Base-by-base conservation (phyloP, 2,113 vertebrate species). In the Archilochus colubris region DNA sequence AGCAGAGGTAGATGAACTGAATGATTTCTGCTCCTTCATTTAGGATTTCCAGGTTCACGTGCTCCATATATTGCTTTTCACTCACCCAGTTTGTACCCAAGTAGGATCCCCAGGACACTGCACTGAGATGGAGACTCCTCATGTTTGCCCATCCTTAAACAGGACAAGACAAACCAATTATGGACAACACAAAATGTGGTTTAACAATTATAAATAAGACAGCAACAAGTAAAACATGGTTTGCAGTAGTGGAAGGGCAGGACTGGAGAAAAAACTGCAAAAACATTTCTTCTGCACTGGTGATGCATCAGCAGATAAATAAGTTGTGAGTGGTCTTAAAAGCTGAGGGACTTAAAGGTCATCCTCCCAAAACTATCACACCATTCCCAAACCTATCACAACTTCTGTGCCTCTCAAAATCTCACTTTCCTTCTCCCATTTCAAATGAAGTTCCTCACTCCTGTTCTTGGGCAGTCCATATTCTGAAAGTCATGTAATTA, bases 41-140 rank as follows among this genome's bases (percentile, higher is more conserved):
- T 78, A 57, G 63, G 82, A 31, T 53, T 40, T 46, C 64, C 85
- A 83, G 76, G 67, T 81, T 90, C 89, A 89, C 80, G 57, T 81
- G 44, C 89, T 94, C 94, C 84, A 3, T 81, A 33, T 15, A 27
- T 50, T 91, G 72, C 89, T 78, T 33, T 95, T 86, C 93, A 89
- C 23, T 91, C 89, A 67, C 8, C 33, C 44, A 1, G 59, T 81
- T 94, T 44, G 4, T 86, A 50, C 22, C 82, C 72, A 64, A 75
- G 59, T 81, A 40, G 91, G 54, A n/a, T 15, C 27, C 89, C 9
- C 79, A 72, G 55, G 69, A 73, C 12, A 0, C 38, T 23, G 48
- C 36, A 43, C 82, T 50, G 46, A 72, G 82, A 20, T 40, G 85
- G 61, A 83, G 43, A 85, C 76, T 21, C 46, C 46, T 21, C 46